These are phyloP conservation scores for Melipona bicolor DNA, from an alignment of 2,888 invertebrate genomes.

Conservation along the genomic window DNA sequence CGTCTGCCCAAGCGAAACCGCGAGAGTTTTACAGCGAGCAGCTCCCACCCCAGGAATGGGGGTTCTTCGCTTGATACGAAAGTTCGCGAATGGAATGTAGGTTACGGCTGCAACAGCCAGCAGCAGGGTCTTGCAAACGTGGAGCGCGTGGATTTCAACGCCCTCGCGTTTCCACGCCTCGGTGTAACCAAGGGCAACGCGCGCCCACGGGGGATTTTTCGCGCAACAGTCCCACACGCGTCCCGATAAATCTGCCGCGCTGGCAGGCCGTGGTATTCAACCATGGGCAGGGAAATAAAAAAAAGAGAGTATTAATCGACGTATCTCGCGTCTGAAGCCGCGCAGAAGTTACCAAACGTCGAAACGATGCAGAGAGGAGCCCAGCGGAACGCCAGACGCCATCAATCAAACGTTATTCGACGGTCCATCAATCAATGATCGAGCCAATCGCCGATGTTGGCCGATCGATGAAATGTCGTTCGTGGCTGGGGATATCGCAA, in stretches of 20 bases:
- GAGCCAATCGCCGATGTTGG: slow-evolving; percentile 9
- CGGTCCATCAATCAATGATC: slow-evolving; percentile 45
- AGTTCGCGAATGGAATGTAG: neutral
- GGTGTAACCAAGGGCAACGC: slow-evolving; percentile 34
- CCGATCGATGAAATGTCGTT: neutral
- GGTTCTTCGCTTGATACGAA: no score
- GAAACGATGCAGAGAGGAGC: slow-evolving; percentile 26
- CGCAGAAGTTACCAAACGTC: slow-evolving; percentile 11
- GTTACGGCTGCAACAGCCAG: slow-evolving; percentile 3
- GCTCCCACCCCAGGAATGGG: no score
- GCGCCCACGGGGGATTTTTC: slow-evolving; percentile 51
- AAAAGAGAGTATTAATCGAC: slow-evolving; percentile 11
- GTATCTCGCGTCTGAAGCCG: slow-evolving; percentile 13
- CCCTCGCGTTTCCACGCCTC: neutral
- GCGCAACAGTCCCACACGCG: slow-evolving; percentile 40
- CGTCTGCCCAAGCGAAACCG: no score
- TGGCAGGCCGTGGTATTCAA: no score
- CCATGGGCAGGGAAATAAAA: no score
- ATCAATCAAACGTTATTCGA: slow-evolving; percentile 35
- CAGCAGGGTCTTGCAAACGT: neutral
- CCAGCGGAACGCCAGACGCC: neutral
- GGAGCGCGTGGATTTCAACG: slow-evolving; percentile 1
- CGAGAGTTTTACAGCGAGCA: no score
- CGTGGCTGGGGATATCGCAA: neutral
- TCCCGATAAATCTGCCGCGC: slow-evolving; percentile 36